Base-by-base conservation (phyloP, 2,888 invertebrate genomes). In the Hirtodrosophila cameraria region DNA sequence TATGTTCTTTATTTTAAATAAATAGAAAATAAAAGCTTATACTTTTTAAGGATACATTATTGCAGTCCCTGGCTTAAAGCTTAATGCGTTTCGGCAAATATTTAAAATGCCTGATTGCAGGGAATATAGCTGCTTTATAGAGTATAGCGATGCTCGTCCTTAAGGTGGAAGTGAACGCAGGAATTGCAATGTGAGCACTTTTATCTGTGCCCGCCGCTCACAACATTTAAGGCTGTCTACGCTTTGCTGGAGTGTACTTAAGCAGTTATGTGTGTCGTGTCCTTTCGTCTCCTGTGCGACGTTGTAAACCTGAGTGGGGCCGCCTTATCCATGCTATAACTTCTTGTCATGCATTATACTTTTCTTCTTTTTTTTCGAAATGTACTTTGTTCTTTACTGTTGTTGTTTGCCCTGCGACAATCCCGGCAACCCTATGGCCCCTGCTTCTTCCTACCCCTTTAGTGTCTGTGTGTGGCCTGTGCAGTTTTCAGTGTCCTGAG, bases 131-230 rank as follows among this genome's bases (percentile, higher is more conserved):
- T 33, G 5, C 18, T 20, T 25, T 53, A 36, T 27, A 61, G 70
- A 57, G 57, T 71, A 71, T 50, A 6, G 31, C 28, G 13, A 15
- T 39, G 45, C 33, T 43, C 15, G 49, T 11, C 39, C 49, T 57
- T 30, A 54, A 64, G 49, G 39, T 73, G 75, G 78, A 81, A 73
- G 75, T 75, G 54, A 61, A 58, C 50, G 20, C 61, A 53, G 70
- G 50, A 77, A 79, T 69, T 79, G 83, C 80, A 77, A 66, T 79
- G 77, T 65, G 75, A 82, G 75, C 73, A 70, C 78, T 83, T 84
- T 83, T 83, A 78, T 74, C 78, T 67, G 65, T 58, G 61, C 49
- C 58, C 23, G 18, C 39, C 39, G 53, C 71, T 79, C 73, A 73
- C 83, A 77, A 68, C 75, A 74, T 75, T 73, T 76, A 74, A 69